A percentile compares a stretch with the other conserved stretches of the same genome.
Evolutionary conservation across 2,113 vertebrate species (phyloP).

Genomic region (Nycticebus coucang): DNA sequence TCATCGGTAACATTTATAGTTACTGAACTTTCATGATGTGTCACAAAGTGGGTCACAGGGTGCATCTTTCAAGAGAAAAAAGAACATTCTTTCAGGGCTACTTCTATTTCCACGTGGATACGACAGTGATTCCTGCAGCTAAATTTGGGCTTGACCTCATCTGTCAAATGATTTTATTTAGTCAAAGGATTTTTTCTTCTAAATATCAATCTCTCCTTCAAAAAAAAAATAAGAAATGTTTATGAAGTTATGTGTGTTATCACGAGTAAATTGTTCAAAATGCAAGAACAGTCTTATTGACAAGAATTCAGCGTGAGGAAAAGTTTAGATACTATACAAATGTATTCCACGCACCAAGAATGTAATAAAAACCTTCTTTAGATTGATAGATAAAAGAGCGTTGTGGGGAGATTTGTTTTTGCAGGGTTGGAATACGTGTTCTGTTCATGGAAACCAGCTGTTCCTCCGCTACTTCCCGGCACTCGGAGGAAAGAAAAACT

Average conservation of each 20-base stretch:
- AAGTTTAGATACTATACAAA: background rate
- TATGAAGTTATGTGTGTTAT: background rate
- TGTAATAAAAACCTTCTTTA: background rate
- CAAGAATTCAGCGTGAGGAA: background rate
- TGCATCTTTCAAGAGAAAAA: conserved; percentile 55
- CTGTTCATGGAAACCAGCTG: conserved; percentile 53
- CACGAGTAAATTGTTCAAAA: background rate
- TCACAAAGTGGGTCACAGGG: conserved; percentile 40
- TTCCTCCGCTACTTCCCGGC: background rate
- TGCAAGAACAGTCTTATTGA: background rate
- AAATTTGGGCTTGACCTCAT: background rate
- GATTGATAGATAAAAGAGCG: background rate
- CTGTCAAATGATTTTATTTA: conserved; percentile 35
- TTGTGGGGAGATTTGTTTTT: background rate
- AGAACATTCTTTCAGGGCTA: conserved; percentile 8
- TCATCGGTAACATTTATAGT: conserved; percentile 68
- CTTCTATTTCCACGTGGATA: conserved; percentile 37
- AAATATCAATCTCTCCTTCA: background rate
- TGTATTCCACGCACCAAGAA: background rate
- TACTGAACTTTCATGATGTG: conserved; percentile 63
- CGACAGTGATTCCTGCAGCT: background rate
- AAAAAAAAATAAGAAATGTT: background rate
- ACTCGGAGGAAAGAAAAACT: conserved; percentile 47
- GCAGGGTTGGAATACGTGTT: background rate
- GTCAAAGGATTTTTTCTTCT: background rate